Conservation (phyloP, 2,113 vertebrate genomes). For the Euleptes europaea region DNA sequence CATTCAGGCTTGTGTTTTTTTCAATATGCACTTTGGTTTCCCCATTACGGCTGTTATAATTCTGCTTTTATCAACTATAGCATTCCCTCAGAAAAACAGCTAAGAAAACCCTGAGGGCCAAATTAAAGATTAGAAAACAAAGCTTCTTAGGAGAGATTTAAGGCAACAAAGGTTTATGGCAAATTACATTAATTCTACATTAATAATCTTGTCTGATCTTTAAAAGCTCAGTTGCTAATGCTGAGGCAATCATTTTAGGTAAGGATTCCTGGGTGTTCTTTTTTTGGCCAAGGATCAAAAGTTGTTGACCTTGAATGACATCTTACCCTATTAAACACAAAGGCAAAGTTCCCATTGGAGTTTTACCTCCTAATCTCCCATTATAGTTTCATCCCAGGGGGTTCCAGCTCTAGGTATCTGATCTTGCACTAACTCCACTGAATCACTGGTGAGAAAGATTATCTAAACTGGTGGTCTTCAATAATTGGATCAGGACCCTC, state of each 20-base stretch:
- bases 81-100: neutral
- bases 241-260: neutral
- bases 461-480: too few relatives aligned
- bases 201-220: conserved; percentile 1
- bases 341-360: neutral
- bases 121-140: neutral
- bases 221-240: neutral
- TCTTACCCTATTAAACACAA: neutral
- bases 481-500: too few relatives aligned
- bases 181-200: neutral
- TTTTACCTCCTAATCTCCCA: neutral
- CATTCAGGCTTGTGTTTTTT: neutral
- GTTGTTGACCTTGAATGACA: neutral
- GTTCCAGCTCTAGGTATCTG: neutral
- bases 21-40: neutral
- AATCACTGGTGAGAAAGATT: too few relatives aligned
- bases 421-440: too few relatives aligned
- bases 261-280: neutral
- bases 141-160: neutral
- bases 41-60: neutral
- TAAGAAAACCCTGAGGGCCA: neutral
- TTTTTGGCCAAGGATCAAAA: neutral
- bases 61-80: neutral
- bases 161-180: neutral
- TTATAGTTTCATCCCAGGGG: too few relatives aligned